A percentile compares a stretch with the other conserved stretches of the same genome.
phyloP scores from a whole-genome alignment of 2,888 invertebrate genomes.

The Microctonus hyperodae region DNA sequence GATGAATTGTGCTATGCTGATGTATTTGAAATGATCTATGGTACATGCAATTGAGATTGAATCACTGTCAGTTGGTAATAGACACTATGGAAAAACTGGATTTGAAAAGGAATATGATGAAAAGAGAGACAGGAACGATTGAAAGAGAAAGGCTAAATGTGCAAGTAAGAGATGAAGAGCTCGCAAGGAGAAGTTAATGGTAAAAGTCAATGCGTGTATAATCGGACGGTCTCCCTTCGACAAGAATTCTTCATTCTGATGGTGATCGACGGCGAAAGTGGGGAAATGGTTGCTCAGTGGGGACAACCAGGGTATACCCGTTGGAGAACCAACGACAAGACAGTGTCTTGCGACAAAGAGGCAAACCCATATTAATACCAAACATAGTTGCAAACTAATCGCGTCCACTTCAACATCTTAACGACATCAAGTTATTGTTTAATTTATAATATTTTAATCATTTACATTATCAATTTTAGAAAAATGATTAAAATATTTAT shows the following conservation, averaged over 20 bases:
- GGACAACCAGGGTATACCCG: slow-evolving; percentile 58
- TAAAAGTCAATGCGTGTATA: slow-evolving; percentile 29
- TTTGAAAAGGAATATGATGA: slow-evolving; percentile 36
- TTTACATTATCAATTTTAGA: slow-evolving; percentile 26
- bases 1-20: not conserved
- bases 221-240: slow-evolving; percentile 41
- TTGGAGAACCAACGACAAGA: slow-evolving; percentile 50
- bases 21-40: too few species aligned
- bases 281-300: slow-evolving; percentile 56
- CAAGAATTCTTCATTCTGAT: slow-evolving; percentile 37
- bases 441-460: not conserved
- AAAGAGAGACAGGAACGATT: slow-evolving; percentile 7
- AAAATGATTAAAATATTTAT: slow-evolving; percentile 49
- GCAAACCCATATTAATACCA: slow-evolving; percentile 40
- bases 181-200: slow-evolving; percentile 34
- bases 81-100: not conserved
- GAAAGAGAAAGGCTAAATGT: slow-evolving; percentile 1
- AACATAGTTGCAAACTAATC: not conserved
- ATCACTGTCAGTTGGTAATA: slow-evolving; percentile 18
- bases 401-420: too few species aligned
- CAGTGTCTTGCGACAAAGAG: slow-evolving; percentile 57
- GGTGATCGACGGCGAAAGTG: slow-evolving; percentile 50
- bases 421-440: too few species aligned
- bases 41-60: too few species aligned
- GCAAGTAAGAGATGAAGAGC: slow-evolving; percentile 4